These are phyloP conservation scores for Enteromius fasciolatus DNA, from an alignment of 2,797 vertebrate genomes.

Conservation along the genomic window DNA sequence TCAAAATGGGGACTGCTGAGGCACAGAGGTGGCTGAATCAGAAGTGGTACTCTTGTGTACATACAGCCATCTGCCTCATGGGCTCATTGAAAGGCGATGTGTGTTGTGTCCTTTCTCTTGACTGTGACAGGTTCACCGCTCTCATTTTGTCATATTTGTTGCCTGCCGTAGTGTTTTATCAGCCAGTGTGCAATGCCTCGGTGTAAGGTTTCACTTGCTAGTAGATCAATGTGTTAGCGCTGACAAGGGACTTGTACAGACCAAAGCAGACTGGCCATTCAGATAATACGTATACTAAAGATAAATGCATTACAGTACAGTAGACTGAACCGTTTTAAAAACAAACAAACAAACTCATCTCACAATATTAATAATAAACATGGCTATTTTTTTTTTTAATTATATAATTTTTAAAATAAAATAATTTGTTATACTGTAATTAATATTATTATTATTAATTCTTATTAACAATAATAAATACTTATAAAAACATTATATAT, in stretches of 20 bases:
- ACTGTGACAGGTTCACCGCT: slow-evolving; percentile 25
- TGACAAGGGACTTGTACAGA: background rate
- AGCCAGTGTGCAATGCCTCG: background rate
- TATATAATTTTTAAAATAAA: too few species aligned
- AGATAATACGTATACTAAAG: background rate
- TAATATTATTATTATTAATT: background rate
- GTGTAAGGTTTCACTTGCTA: background rate
- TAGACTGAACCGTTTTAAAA: background rate
- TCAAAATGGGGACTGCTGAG: background rate
- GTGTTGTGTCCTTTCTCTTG: slow-evolving; percentile 16
- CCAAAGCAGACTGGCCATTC: background rate
- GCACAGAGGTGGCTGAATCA: slow-evolving; percentile 34
- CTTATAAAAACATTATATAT: too few species aligned
- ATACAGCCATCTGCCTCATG: slow-evolving; percentile 45
- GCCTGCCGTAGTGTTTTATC: slow-evolving; percentile 2
- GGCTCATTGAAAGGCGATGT: slow-evolving; percentile 33
- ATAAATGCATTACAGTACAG: background rate
- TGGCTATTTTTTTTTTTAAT: too few species aligned
- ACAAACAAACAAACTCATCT: background rate
- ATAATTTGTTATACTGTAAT: background rate
- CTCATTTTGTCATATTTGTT: slow-evolving; percentile 17
- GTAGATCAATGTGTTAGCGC: background rate
- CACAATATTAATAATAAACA: background rate
- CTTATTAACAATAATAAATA: too few species aligned
- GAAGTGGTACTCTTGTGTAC: slow-evolving; percentile 29